A percentile compares a stretch with the other conserved stretches of the same genome.
These are phyloP conservation scores for Berghia stephanieae DNA, from an alignment of 1,140 invertebrate species.

Conservation along the genomic window DNA sequence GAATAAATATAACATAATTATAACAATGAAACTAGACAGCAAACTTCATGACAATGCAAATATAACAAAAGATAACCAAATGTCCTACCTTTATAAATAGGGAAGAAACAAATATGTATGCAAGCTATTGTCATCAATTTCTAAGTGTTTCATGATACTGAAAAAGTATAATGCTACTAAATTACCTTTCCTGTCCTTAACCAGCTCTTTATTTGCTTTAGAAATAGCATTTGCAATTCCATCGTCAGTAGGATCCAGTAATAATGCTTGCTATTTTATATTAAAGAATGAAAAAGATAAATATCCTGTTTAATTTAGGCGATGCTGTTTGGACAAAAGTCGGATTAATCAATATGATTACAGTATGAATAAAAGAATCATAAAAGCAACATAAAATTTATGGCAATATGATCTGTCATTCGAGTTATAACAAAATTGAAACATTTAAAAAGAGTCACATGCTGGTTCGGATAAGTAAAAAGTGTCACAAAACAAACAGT, in stretches of 20 bases:
- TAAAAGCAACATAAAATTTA: neutral
- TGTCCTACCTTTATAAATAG: neutral
- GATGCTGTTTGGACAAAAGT: neutral
- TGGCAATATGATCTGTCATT: neutral
- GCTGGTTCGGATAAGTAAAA: too few relatives aligned
- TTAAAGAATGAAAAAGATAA: neutral
- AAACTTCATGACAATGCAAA: neutral
- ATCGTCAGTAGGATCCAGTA: slow-evolving; percentile 75
- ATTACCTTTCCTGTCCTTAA: slow-evolving; percentile 68
- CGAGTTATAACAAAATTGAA: neutral
- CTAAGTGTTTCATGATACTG: neutral
- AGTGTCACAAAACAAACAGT: too few relatives aligned
- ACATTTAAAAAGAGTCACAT: too few relatives aligned
- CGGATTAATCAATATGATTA: neutral
- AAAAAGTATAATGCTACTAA: neutral
- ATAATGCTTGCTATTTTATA: slow-evolving; percentile 57
- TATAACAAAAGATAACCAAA: neutral
- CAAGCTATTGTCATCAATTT: neutral
- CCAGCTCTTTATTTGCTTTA: slow-evolving; percentile 72
- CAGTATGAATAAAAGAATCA: neutral
- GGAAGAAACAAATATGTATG: neutral
- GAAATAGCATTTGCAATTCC: slow-evolving; percentile 75
- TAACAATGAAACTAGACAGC: too few relatives aligned
- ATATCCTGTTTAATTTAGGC: neutral
- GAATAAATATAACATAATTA: neutral